phyloP scores from a whole-genome alignment of 1,140 invertebrate genomes.

The Pogonus chalceus region DNA sequence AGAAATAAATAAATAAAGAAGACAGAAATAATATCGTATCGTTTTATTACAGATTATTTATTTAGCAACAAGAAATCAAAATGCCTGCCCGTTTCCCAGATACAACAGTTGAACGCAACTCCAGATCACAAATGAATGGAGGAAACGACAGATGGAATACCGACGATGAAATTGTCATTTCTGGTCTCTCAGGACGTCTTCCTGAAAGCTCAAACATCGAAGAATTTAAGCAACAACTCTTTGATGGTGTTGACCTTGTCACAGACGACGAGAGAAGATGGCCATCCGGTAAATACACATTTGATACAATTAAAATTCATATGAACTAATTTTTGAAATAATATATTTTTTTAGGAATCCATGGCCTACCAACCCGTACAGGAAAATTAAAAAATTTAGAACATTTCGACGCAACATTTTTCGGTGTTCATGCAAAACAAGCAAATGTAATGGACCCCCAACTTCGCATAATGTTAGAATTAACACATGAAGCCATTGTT shows the following conservation, averaged over 20 bases:
- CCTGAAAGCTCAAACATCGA: conserved; percentile 80
- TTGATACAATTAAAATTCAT: conserved; percentile 6
- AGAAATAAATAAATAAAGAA: too few species aligned
- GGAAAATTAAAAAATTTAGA: conserved; percentile 84
- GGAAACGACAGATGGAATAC: conserved; percentile 22
- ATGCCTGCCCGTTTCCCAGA: conserved; percentile 52
- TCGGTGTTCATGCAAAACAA: conserved; percentile 88
- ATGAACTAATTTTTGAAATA: conserved; percentile 1
- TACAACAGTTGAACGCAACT: conserved; percentile 19
- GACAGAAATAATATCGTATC: too few species aligned
- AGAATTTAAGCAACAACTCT: conserved; percentile 80
- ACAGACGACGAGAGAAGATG: conserved; percentile 78
- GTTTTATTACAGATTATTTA: conserved; percentile 9
- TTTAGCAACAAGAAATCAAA: conserved; percentile 23
- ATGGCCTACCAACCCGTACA: conserved; percentile 72
- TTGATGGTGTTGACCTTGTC: conserved; percentile 77
- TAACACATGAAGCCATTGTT: conserved; percentile 88
- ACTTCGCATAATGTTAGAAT: conserved; percentile 79
- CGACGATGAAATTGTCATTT: conserved; percentile 74
- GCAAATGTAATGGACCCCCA: conserved; percentile 94
- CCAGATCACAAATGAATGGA: conserved; percentile 21
- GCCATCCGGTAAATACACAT: conserved; percentile 50
- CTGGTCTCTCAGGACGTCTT: conserved; percentile 80
- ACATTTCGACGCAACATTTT: conserved; percentile 87
- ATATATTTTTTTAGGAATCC: conserved; percentile 38